Conservation (phyloP, 2,113 vertebrate species). For the Peromyscus californicus region DNA sequence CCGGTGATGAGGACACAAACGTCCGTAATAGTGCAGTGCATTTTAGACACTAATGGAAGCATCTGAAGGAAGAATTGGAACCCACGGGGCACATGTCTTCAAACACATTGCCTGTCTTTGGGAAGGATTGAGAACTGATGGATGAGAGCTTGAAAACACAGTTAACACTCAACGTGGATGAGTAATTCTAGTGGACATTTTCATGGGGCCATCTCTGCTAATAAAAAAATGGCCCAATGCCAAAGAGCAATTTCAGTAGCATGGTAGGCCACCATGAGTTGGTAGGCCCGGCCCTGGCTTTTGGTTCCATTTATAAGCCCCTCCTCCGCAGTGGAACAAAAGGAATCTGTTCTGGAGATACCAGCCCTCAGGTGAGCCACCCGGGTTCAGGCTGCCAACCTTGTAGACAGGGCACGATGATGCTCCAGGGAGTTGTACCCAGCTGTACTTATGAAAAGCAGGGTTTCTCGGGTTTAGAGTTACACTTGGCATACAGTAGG, state of each 20-base stretch:
- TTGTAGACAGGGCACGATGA: not conserved
- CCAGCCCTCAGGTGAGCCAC: not conserved
- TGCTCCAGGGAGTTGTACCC: not conserved
- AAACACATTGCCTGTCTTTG: constrained; percentile 5
- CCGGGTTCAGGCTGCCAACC: not conserved
- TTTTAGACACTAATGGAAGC: not conserved
- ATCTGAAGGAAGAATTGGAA: not conserved
- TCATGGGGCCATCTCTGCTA: not conserved
- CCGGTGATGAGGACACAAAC: not conserved
- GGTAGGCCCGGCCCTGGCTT: not conserved
- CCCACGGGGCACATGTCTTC: not conserved
- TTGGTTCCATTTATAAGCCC: not conserved
- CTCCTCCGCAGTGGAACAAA: not conserved
- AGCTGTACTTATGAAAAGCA: not conserved
- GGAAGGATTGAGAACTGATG: not conserved
- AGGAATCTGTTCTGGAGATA: not conserved
- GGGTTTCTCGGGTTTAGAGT: not conserved
- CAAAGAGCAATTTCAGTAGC: not conserved
- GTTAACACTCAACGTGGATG: not conserved
- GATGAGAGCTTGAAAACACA: not conserved
- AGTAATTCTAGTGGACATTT: not conserved
- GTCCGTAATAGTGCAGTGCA: not conserved
- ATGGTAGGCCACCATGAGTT: not conserved
- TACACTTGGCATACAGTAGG: not conserved
- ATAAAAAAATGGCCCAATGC: not conserved